These are phyloP conservation scores for Thymallus thymallus DNA, from an alignment of 2,113 vertebrate genomes.

Conservation along the genomic window DNA sequence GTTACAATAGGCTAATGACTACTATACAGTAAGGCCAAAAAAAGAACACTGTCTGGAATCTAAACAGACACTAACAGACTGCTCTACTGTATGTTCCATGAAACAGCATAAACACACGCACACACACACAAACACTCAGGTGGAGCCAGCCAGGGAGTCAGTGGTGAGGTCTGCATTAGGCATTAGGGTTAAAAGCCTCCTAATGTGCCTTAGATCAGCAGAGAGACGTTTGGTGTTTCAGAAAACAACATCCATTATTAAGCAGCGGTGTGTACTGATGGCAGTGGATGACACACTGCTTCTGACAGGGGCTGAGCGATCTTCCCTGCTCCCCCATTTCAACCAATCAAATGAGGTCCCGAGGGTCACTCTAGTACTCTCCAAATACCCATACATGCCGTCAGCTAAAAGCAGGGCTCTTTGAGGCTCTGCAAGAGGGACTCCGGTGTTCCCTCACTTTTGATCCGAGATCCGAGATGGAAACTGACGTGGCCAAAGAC, in stretches of 20 bases:
- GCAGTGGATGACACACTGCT: neutral
- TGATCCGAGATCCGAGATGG: too few relatives aligned
- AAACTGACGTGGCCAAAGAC: too few relatives aligned
- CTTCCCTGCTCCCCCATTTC: neutral
- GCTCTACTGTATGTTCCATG: too few relatives aligned
- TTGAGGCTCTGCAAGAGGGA: too few relatives aligned
- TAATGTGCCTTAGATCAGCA: slow-evolving; percentile 47
- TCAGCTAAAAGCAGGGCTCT: neutral
- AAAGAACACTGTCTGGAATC: too few relatives aligned
- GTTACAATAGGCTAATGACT: too few relatives aligned
- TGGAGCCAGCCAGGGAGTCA: neutral
- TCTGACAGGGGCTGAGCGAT: neutral
- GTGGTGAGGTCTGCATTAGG: neutral
- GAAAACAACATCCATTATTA: slow-evolving; percentile 60
- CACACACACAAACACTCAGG: neutral
- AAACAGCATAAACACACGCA: too few relatives aligned
- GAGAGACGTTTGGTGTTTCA: slow-evolving; percentile 29
- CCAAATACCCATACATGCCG: too few relatives aligned
- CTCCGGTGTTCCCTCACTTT: too few relatives aligned
- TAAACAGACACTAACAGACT: too few relatives aligned
- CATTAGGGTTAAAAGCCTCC: slow-evolving; percentile 33
- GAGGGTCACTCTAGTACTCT: neutral
- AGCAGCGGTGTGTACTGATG: slow-evolving; percentile 32
- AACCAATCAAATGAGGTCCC: neutral
- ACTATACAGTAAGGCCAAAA: too few relatives aligned